Evolutionary conservation across 1,140 invertebrate species (phyloP), one percentile per base, ranked within the genome.

Genomic region (Contarinia nasturtii): DNA sequence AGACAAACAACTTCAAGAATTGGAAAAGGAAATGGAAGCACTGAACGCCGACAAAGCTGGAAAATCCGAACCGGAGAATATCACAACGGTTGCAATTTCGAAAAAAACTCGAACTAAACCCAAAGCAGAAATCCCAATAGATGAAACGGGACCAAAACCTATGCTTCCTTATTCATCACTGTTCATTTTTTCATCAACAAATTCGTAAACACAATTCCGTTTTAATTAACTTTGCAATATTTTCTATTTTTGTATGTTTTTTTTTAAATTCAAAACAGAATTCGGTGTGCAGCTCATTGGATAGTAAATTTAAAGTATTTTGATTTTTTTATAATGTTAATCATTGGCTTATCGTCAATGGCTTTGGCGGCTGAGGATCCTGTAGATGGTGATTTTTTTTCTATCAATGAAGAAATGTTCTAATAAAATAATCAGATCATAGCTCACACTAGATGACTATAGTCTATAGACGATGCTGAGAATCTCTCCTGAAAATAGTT

Each of bases 121-220:
- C 60, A 80, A 80, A 56, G 75, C 76, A 57, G 78, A 80, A 53
- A 76, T 77, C 53, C 79, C 86, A 55, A 83, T 88, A 64, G 85
- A 90, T 66, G 79, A 82, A 53, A 76, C 76, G 67, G 88, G 88
- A 70, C 88, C 93, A 65, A 95, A 93, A 77, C 93, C 94, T 67
- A 99, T 99, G 88, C 78, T 98, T 74, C 95, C 94, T 72, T 98
- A 98, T 73, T 94, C 92, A 70, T 98, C 93, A 66, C 96, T 99
- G 92, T 99, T 98, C 75, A 87, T 98, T 75, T 80, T 98, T 61
- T 92, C 92, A 60, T 86, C 92, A 56, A 95, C 90, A 53, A 99
- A 99, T 78, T 87, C 89, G 91, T 96, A 77, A 83, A 85, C n/a
- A 15, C 15, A 42, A 44, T 11, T 14, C 33, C 14, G 3, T 5